A percentile compares a stretch with the other conserved stretches of the same genome.
Evolutionary conservation across 2,797 vertebrate species (phyloP).

Genomic region (Lophotriccus pileatus): DNA sequence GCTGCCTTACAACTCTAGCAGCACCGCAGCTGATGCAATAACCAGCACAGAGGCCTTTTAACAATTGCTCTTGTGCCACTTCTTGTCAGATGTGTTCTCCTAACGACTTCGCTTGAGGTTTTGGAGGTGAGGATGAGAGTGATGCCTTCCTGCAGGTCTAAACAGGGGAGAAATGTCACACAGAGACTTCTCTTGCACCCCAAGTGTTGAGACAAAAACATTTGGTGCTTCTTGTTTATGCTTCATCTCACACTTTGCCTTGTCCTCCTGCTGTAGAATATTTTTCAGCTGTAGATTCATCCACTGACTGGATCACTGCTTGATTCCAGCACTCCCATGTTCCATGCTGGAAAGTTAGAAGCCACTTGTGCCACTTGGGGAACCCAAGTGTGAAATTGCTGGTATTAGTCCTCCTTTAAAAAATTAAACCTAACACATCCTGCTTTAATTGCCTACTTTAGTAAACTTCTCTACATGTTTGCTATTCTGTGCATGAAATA

Average conservation of each 20-base stretch:
- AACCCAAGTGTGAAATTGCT: background rate
- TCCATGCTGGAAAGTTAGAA: background rate
- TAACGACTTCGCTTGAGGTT: background rate
- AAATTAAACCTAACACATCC: background rate
- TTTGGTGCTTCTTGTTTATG: background rate
- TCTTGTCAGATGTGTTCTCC: background rate
- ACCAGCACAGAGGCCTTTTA: background rate
- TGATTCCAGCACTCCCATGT: background rate
- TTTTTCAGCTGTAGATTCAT: background rate
- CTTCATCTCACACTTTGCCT: background rate
- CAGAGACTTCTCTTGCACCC: background rate
- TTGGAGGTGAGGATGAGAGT: background rate
- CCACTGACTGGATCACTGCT: background rate
- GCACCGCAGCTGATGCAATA: background rate
- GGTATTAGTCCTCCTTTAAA: background rate
- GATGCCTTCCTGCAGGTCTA: background rate
- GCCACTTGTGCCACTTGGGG: background rate
- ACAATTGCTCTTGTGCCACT: background rate
- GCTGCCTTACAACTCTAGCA: background rate
- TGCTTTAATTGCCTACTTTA: background rate
- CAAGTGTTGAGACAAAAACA: background rate
- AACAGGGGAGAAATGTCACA: fast-evolving
- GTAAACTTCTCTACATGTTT: background rate
- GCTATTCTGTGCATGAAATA: background rate
- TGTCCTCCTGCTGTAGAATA: background rate